Percentiles rank a stretch among this genome's conserved stretches.
Conservation (phyloP, 2,113 vertebrate species). For the Rafetus swinhoei region DNA sequence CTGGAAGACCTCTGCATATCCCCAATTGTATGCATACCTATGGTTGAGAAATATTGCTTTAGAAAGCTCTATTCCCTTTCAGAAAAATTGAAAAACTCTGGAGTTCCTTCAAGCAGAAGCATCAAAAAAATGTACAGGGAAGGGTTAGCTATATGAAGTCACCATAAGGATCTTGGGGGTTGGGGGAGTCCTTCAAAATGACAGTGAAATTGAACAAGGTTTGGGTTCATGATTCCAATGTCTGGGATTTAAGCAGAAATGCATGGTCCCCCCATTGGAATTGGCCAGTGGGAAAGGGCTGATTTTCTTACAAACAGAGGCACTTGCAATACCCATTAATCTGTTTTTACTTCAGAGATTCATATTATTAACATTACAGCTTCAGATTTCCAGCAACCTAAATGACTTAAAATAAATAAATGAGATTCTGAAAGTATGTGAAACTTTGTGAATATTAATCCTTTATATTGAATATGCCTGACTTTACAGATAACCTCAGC, state of each 20-base stretch:
- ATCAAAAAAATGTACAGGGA: background rate
- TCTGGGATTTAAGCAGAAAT: background rate
- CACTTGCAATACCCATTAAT: fast-evolving
- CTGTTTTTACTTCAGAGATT: background rate
- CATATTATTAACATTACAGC: background rate
- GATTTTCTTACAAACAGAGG: background rate
- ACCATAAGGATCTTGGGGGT: background rate
- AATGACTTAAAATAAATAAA: background rate
- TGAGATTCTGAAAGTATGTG: background rate
- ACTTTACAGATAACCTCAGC: background rate
- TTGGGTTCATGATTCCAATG: background rate
- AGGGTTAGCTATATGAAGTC: background rate
- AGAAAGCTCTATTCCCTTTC: background rate
- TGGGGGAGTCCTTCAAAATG: background rate
- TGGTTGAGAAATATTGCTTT: background rate
- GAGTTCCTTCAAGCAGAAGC: background rate
- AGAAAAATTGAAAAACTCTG: background rate
- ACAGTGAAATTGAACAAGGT: background rate
- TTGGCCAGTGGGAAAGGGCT: background rate
- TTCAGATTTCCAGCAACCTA: background rate
- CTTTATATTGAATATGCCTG: background rate
- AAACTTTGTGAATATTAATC: background rate
- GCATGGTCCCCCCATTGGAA: background rate
- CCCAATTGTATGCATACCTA: no score
- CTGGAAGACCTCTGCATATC: no score